Evolutionary conservation across 2,113 vertebrate genomes (phyloP).

Genomic region (Ceyx melanurus): DNA sequence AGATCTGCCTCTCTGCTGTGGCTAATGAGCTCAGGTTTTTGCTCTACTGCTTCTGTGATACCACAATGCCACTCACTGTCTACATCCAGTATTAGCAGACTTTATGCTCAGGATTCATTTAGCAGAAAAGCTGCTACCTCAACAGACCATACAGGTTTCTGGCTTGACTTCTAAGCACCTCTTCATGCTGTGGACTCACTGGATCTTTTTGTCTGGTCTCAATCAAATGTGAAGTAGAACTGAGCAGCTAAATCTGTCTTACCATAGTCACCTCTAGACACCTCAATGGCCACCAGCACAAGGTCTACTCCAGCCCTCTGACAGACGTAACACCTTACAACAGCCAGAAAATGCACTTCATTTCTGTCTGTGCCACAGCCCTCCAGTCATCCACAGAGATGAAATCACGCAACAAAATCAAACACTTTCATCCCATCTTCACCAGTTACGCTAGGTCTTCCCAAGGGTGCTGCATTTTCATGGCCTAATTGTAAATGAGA

Average conservation of each 20-base stretch:
- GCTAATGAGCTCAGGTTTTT: neutral
- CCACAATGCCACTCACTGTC: conserved; percentile 44
- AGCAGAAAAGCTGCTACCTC: neutral
- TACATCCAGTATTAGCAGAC: conserved; percentile 30
- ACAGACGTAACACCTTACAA: neutral
- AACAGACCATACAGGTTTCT: neutral
- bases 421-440: neutral
- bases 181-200: neutral
- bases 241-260: neutral
- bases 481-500: accelerated
- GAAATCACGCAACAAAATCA: neutral
- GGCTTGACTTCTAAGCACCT: neutral
- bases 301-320: neutral
- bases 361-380: neutral
- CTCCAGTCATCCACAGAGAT: neutral
- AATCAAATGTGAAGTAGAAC: neutral
- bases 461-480: neutral
- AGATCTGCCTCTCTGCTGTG: neutral
- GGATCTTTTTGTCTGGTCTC: neutral
- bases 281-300: neutral
- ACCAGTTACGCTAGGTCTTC: neutral
- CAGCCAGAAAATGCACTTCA: neutral
- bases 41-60: neutral
- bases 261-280: neutral
- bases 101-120: neutral